Evolutionary conservation across 2,888 invertebrate genomes (phyloP).

Genomic region (Tryphoninae sp.): DNA sequence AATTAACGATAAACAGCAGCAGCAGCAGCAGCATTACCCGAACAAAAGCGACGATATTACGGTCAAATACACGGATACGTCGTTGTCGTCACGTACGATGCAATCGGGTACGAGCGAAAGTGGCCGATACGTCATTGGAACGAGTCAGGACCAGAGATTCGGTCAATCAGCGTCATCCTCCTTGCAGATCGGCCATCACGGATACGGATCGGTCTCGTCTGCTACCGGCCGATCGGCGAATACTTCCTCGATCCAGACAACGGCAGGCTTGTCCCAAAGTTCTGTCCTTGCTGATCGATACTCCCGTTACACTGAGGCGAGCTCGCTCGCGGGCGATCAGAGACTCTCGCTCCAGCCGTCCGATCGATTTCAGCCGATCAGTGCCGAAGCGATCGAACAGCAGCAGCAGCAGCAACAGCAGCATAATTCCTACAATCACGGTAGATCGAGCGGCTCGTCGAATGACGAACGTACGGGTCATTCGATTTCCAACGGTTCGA

Average conservation of each 20-base stretch:
- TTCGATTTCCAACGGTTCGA: constrained; percentile 41
- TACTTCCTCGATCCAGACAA: constrained; percentile 67
- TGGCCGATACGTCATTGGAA: constrained; percentile 61
- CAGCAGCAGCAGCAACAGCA: constrained; percentile 55
- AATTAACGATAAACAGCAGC: constrained; percentile 70
- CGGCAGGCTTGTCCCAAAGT: constrained; percentile 21
- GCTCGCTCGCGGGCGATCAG: constrained; percentile 69
- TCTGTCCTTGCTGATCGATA: constrained; percentile 56
- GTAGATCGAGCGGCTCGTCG: constrained; percentile 24
- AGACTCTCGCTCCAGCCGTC: constrained; percentile 67
- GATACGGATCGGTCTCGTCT: constrained; percentile 64
- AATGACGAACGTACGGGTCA: constrained; percentile 42
- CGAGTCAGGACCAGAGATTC: constrained; percentile 69
- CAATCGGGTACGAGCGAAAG: constrained; percentile 69
- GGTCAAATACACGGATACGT: constrained; percentile 49
- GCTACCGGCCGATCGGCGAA: constrained; percentile 68
- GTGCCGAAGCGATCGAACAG: constrained; percentile 59
- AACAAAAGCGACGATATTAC: constrained; percentile 57
- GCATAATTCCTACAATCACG: constrained; percentile 57
- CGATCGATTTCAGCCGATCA: constrained; percentile 67
- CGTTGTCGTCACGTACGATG: constrained; percentile 62
- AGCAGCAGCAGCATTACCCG: constrained; percentile 68
- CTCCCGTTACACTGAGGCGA: constrained; percentile 60
- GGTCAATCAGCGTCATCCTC: constrained; percentile 65
- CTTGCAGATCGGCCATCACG: constrained; percentile 69